Evolutionary conservation across 2,113 vertebrate genomes (phyloP), one percentile per base, ranked within the genome.

Genomic region (Rhagologus leucostigma): DNA sequence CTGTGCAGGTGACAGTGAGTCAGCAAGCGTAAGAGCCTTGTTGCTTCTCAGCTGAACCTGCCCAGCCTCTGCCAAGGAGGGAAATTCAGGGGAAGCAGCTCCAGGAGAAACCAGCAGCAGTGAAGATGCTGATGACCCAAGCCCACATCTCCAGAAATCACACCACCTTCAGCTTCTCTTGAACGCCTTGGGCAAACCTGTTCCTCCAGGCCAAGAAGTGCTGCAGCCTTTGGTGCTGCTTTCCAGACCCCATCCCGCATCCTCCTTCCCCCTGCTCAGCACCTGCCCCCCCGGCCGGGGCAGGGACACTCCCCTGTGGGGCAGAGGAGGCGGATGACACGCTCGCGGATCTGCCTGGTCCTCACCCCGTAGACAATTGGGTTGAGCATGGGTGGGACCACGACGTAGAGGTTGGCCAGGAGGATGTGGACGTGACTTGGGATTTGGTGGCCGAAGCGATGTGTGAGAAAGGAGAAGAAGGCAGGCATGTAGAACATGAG

Each of bases 401-500:
- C 77, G 0, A 98, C 92, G 0, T 97, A 98, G 79, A 98, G 92
- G 75, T 97, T 97, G 73, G 97, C 97, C 84, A 98, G 44, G 4
- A 97, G 85, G 63, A 98, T 84, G 78, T 98, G 98, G 2, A 94
- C 53, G 1, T 68, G 96, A 0, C 37, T 18, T 0, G 97, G 96
- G 46, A 97, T 42, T 1, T 88, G 87, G 53, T 44, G 96, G 37
- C 97, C 97, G 3, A 98, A 98, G 13, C 84, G 85, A 1, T 97
- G 97, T 0, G 96, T 94, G 29, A 98, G 95, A 2, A 98, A 98
- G 59, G 97, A 98, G 89, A 97, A 97, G 65, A 97, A 97, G 75
- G 96, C 97, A 0, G 98, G 95, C 23, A 84, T 17, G 1, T 97
- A 98, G 91, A 98, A 98, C 69, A 96, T 69, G 52, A 97, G 93